Base-by-base conservation (phyloP, 2,113 vertebrate genomes). In the Chaetura pelagica region DNA sequence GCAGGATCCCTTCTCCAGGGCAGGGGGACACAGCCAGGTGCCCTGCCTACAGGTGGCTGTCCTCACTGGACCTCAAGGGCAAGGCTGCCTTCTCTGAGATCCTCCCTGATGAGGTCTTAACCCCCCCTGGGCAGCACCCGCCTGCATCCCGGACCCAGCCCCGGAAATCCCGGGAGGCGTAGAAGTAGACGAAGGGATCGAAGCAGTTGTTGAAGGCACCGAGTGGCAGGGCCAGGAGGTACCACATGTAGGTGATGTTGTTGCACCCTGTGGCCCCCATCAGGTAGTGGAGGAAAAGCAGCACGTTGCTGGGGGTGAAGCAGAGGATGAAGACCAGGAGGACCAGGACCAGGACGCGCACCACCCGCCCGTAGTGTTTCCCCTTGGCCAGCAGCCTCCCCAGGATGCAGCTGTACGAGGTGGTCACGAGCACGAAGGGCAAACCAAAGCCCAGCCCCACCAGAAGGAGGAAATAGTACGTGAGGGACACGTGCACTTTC, bases 161-260 rank as follows among this genome's bases (percentile, higher is more conserved):
- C 55, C 80, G 75, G 62, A 97, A 97, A 64, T 97, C 96, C 51
- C 12, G 35, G 14, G 97, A 97, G 40, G 52, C 9, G 0, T 86
- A 98, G 51, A 93, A 95, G 67, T 98, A 98, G 55, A 98, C 3
- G 4, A 97, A 97, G 55, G 97, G 97, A 63, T 97, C 95, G 0
- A 97, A 95, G 92, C 97, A 98, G 89, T 85, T 97, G 80, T 95
- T 97, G 76, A 76, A 91, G 29, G 96, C 81, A 0, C 95, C 71
- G 21, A 98, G 51, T 12, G 55, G 86, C 80, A 98, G 77, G 27
- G 77, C 91, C 46, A 93, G 9, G 20, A 68, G 6, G 0, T 97
- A 97, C 77, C 85, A 81, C 12, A 78, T 0, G 69, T 97, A 97
- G 21, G 94, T 90, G 57, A 22, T 0, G 0, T 96, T 97, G 78